Conservation (phyloP, 2,797 vertebrate genomes). For the Bryconaethiops microstoma region DNA sequence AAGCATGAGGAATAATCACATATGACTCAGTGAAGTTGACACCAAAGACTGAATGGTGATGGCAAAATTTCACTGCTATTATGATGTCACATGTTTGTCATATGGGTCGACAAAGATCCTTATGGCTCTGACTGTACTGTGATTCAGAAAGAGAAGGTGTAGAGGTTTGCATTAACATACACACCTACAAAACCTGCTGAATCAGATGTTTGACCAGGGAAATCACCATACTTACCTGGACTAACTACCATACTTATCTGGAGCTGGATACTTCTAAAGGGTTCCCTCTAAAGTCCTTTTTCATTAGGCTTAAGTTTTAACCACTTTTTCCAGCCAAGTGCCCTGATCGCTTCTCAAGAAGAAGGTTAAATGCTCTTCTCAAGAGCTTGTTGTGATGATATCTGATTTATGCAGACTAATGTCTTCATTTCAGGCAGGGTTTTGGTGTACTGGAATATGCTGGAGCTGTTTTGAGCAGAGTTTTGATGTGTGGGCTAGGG, state of each 20-base stretch:
- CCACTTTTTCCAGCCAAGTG: neutral
- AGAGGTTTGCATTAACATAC: neutral
- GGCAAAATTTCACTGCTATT: neutral
- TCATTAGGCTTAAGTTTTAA: neutral
- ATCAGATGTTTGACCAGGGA: neutral
- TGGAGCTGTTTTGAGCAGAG: neutral
- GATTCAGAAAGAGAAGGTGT: neutral
- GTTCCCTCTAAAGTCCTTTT: neutral
- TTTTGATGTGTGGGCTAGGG: neutral
- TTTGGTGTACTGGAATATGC: neutral
- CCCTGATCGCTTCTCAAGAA: neutral
- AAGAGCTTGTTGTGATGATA: neutral
- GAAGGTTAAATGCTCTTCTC: neutral
- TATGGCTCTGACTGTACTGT: neutral
- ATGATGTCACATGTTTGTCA: neutral
- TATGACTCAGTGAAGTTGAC: neutral
- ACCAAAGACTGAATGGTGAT: neutral
- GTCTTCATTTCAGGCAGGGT: neutral
- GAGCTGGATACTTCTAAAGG: neutral
- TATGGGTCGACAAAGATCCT: neutral
- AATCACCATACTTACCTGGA: neutral
- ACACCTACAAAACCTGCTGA: neutral
- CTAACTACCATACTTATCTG: neutral
- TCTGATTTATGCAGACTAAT: neutral
- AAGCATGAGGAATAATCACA: too few relatives aligned